Conservation (phyloP, 1,140 invertebrate species). For the Drosophila paulistorum region DNA sequence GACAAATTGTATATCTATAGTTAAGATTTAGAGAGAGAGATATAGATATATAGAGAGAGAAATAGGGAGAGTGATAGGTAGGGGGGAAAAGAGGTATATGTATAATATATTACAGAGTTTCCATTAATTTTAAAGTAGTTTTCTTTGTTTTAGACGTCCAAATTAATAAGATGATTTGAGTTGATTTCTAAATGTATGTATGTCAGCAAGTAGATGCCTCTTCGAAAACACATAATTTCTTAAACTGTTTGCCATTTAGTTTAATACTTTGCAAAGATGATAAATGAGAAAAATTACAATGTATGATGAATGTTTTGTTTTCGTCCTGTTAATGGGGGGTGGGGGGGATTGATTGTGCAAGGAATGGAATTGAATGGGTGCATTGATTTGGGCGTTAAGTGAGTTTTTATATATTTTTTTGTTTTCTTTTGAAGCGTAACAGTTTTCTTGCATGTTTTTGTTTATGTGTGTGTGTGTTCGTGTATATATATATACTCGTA, state of each 20-base stretch:
- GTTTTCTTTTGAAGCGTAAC: constrained; percentile 70
- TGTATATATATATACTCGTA: constrained; percentile 25
- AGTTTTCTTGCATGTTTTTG: constrained; percentile 75
- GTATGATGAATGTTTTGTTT: constrained; percentile 23
- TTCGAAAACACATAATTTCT: constrained; percentile 51
- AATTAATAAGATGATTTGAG: constrained; percentile 16
- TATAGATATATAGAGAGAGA: constrained; percentile 10
- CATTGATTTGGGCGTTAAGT: constrained; percentile 35
- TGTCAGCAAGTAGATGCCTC: constrained; percentile 25
- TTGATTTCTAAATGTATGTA: background rate
- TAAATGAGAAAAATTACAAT: constrained; percentile 71
- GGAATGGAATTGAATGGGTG: constrained; percentile 40
- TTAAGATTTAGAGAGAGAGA: constrained; percentile 39
- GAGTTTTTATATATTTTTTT: constrained; percentile 48
- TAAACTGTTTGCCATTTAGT: constrained; percentile 68
- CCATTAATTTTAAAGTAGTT: constrained; percentile 65
- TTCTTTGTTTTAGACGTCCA: constrained; percentile 33
- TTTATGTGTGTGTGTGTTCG: constrained; percentile 31
- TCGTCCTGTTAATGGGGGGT: background rate
- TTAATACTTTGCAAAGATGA: constrained; percentile 74
- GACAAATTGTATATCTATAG: constrained; percentile 36
- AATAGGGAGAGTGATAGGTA: constrained; percentile 31
- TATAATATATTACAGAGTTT: constrained; percentile 68
- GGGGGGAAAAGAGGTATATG: constrained; percentile 37
- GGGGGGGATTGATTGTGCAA: background rate